Evolutionary conservation across 2,888 invertebrate genomes (phyloP), one percentile per base, ranked within the genome.

Genomic region (Eristalis arbustorum): DNA sequence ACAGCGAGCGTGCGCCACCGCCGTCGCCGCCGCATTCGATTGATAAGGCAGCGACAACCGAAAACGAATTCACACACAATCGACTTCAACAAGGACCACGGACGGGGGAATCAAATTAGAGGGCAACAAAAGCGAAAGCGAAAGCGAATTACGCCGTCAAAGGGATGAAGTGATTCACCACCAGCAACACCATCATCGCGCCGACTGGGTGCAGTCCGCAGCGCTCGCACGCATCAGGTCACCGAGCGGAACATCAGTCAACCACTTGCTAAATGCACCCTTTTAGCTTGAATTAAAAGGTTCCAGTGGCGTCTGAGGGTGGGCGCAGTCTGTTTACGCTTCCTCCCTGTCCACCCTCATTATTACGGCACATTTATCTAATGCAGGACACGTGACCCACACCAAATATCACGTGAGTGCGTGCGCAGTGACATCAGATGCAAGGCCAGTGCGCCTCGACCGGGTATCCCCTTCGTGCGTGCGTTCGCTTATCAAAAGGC

Each of bases 251-350:
- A 81, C 81, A 74, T 64, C 82, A 88, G 79, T 78, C 81, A 82
- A 81, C 82, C 84, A 88, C 88, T 88, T 88, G 88, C 84, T 88
- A 88, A 88, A 85, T 77, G 88, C 88, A 84, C 84, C 88, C 88
- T 88, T 88, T 88, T 84, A 84, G 64, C 83, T 87, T 77, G 56
- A 79, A 79, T 87, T 87, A 83, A 87, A 87, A 83, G 82, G 83
- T 78, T 83, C 68, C 83, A 85, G 56, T 69, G 77, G 73, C 68
- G 72, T 42, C n/a, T 75, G 68, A 78, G 85, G 87, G 87, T 83
- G 77, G 77, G 67, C 49, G 25, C 22, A 2, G 57, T 62, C 18
- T 72, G 57, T 78, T 72, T 68, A 22, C 71, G 56, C 63, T 79
- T 61, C 67, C 49, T 64, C 63, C 69, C 61, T 82, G 83, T 87